Base-by-base conservation (phyloP, 1,140 invertebrate genomes). In the Caenorhabditis latens region DNA sequence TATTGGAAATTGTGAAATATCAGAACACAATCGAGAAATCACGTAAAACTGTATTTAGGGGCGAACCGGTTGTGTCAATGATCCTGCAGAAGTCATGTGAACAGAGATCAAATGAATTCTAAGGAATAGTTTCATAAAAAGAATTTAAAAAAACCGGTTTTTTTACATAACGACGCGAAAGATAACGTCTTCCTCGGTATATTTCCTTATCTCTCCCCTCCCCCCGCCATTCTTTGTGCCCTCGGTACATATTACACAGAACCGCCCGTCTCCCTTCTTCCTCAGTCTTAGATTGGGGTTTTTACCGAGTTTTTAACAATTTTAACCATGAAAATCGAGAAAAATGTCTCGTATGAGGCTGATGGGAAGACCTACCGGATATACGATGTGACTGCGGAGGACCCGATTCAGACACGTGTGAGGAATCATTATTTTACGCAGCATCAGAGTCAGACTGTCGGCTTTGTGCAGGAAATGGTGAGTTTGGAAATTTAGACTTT, bases 381-480 rank as follows among this genome's bases (percentile, higher is more conserved):
- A 14, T 90, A 90, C 83, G 85, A 87, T 24, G 86, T 79, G 8
- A 83, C 83, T 6, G 58, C 87, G 9, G 63, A 85, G 63, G 88
- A 90, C 55, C 67, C 71, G n/a, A 86, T 90, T 58, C 90, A 90
- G 75, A 24, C 63, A 8, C 63, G 90, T 19, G 90, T 90, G 40
- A 85, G 71, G 53, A 84, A 83, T 19, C 90, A 90, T 75, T 90
- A 90, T 79, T 84, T 84, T 71, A 83, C 57, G 42, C 88, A 89
- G 63, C 90, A 90, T 53, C 42, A 61, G 21, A 83, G 58, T 42
- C 90, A 90, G 46, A 90, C 90, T 21, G 88, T 90, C 6, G 84
- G 89, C n/a, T 90, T 90, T 71, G 90, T 90, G 4, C 75, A 88
- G 63, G n/a, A 83, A 71, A 89, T 89, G 89, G 89, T 89, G 58